These are phyloP conservation scores for Cephalopachus bancanus DNA, from an alignment of 2,797 vertebrate species.

Conservation along the genomic window DNA sequence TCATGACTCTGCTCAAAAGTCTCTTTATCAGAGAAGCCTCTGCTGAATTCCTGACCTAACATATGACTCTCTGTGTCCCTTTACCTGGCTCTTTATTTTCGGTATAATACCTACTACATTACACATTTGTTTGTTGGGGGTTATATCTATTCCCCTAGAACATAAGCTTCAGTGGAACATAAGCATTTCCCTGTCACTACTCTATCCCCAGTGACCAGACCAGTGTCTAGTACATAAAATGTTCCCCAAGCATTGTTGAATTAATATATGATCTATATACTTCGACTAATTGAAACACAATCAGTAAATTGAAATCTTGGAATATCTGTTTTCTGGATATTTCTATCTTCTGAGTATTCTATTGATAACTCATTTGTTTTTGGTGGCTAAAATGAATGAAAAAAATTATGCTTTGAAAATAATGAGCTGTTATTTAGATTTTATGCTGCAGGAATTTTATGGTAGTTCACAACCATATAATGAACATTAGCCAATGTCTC, in stretches of 20 bases:
- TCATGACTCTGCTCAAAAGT: background rate
- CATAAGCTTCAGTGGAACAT: background rate
- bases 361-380: constrained; percentile 21
- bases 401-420: constrained; percentile 52
- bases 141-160: background rate
- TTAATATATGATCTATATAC: background rate
- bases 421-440: constrained; percentile 49
- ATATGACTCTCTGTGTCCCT: background rate
- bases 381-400: background rate
- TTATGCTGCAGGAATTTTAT: background rate
- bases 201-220: background rate
- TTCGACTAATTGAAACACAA: background rate
- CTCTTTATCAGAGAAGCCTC: background rate
- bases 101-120: background rate
- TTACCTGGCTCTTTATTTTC: constrained; percentile 27
- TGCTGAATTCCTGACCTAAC: background rate
- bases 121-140: background rate
- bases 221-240: background rate
- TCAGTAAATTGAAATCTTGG: background rate
- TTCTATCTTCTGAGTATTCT: background rate
- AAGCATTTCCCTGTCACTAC: background rate
- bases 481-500: background rate
- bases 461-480: background rate
- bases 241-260: background rate
- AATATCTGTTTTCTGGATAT: constrained; percentile 1